Conservation (phyloP, 2,113 vertebrate genomes). For the Noturus placidus region DNA sequence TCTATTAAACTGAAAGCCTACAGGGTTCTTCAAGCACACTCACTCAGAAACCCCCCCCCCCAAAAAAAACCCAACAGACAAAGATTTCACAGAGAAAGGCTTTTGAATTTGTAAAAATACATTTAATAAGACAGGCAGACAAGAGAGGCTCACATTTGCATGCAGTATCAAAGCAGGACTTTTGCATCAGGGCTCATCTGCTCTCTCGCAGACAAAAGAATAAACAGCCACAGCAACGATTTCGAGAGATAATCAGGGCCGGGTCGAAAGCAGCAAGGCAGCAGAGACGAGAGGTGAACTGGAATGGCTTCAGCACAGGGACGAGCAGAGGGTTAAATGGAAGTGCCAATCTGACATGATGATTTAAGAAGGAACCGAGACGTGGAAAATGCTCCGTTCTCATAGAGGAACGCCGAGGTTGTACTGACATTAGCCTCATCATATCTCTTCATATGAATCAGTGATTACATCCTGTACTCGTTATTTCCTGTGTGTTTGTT, state of each 20-base stretch:
- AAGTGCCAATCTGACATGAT: constrained; percentile 61
- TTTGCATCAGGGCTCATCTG: background rate
- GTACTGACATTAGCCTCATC: background rate
- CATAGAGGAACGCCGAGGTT: background rate
- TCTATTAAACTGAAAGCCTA: constrained; percentile 24
- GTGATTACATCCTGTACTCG: constrained; percentile 15
- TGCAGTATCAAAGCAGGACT: constrained; percentile 20
- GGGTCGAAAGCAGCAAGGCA: constrained; percentile 41
- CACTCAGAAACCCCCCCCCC: too few species aligned
- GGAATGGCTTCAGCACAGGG: background rate
- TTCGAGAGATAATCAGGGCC: constrained; percentile 58
- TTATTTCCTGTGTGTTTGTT: background rate
- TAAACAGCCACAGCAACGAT: constrained; percentile 58
- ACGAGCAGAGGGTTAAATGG: constrained; percentile 55
- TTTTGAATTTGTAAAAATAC: constrained; percentile 38
- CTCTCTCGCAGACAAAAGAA: constrained; percentile 37
- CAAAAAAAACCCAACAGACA: background rate
- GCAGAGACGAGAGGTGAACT: background rate
- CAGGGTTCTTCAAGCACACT: constrained; percentile 2
- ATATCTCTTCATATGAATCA: constrained; percentile 16
- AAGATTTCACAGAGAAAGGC: constrained; percentile 27
- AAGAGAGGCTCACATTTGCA: background rate
- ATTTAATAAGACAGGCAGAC: constrained; percentile 28
- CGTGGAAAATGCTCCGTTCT: background rate
- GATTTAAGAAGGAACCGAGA: constrained; percentile 55